Evolutionary conservation across 2,797 vertebrate genomes (phyloP), one percentile per base, ranked within the genome.

Genomic region (Micromesistius poutassou): DNA sequence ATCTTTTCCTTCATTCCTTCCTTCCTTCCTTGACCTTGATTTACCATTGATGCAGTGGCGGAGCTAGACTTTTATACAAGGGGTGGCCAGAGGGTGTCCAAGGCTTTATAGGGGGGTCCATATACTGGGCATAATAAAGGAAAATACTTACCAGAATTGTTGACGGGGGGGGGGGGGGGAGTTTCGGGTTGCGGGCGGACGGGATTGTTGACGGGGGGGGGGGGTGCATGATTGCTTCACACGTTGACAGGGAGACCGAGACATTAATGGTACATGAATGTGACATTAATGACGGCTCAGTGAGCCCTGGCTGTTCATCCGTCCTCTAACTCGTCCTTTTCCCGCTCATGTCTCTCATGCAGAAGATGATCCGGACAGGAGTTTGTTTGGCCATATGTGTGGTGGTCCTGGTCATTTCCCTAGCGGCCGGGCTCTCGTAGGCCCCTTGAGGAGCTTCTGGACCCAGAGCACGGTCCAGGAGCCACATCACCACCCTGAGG

Each of bases 311-410:
- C 33, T 82, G 30, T 8, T 42, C 22, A 78, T 35, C 77, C 33
- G 30, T 82, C 31, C 50, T 82, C 70, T 90, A 70, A 88, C n/a
- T 35, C 46, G 72, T 77, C 12, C 84, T 77, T 55, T 81, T 25
- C 74, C 72, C 62, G 70, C 77, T 62, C 30, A 9, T 83, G 8
- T 73, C 75, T 22, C 73, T 79, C 70, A 79, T 84, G 78, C 94
- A 95, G 94, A 95, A 94, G 87, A 74, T 89, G 90, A 89, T 95
- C 79, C 88, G 93, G 80, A 91, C 94, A 83, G 92, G 89, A 74
- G 86, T 88, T 77, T 95, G 94, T 87, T 74, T 94, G 78, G 90
- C 90, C 19, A 76, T 87, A 22, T 90, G 88, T 86, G 42, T 95
- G 75, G 83, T 75, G 78, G 73, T 95, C 89, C 88, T 95, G 85